Conservation (phyloP, 2,888 invertebrate genomes). For the Crocallis elinguaria region DNA sequence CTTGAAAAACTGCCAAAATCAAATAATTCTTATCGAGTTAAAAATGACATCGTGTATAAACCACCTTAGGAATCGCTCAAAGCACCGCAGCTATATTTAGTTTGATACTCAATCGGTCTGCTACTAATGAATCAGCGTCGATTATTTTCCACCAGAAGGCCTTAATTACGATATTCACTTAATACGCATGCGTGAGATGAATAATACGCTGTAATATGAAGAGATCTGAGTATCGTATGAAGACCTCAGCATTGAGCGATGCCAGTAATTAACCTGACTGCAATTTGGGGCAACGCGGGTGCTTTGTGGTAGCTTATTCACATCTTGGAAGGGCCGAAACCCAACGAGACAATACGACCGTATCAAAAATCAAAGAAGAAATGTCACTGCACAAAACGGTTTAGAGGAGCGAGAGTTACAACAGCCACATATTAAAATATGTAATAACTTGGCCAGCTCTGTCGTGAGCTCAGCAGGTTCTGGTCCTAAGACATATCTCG, state of each 20-base stretch:
- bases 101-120: slow-evolving; percentile 28
- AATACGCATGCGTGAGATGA: slow-evolving; percentile 41
- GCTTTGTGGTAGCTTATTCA: slow-evolving; percentile 31
- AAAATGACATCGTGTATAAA: not conserved
- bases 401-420: not conserved
- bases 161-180: slow-evolving; percentile 57
- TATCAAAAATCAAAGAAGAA: not conserved
- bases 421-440: too few relatives aligned
- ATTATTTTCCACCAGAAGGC: slow-evolving; percentile 16
- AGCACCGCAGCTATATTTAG: not conserved
- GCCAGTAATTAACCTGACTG: slow-evolving; percentile 56
- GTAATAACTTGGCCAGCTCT: too few relatives aligned
- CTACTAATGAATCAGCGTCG: slow-evolving; percentile 42
- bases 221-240: slow-evolving; percentile 55
- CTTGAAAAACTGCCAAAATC: too few relatives aligned
- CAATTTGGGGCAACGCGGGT: slow-evolving; percentile 55
- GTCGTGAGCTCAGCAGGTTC: not conserved
- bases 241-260: slow-evolving; percentile 66
- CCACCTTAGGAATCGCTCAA: not conserved
- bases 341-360: not conserved
- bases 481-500: slow-evolving; percentile 19
- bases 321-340: not conserved
- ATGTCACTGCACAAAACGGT: not conserved
- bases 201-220: slow-evolving; percentile 48
- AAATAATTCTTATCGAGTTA: not conserved